A percentile compares a stretch with the other conserved stretches of the same genome.
Conservation (phyloP, 2,797 vertebrate genomes). For the Pseudocheirus occidentalis region DNA sequence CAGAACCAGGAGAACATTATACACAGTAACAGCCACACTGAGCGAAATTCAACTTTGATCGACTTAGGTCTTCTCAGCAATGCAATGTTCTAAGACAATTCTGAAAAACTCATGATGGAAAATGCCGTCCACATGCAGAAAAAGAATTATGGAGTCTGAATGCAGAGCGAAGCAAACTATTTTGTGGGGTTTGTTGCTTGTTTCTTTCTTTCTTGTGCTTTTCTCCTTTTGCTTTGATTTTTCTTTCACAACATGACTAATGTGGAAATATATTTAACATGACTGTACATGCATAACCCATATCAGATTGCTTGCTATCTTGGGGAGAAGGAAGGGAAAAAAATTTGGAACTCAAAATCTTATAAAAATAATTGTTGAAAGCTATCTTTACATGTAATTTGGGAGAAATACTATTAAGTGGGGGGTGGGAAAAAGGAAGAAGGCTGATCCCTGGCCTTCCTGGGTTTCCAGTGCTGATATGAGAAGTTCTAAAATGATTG, state of each 20-base stretch:
- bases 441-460: neutral
- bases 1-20: too few species aligned
- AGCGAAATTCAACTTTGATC: too few species aligned
- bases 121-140: neutral
- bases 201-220: neutral
- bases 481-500: neutral
- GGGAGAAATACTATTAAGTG: neutral
- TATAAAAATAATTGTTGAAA: neutral
- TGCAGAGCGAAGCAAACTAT: neutral
- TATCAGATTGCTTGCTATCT: too few species aligned
- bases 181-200: too few species aligned
- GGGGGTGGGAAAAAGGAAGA: neutral
- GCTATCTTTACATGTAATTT: neutral
- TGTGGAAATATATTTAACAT: neutral
- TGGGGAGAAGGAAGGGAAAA: neutral
- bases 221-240: neutral
- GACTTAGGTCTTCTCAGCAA: neutral
- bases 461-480: neutral
- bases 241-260: neutral
- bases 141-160: neutral
- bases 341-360: neutral
- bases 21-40: too few species aligned
- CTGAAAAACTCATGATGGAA: neutral
- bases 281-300: neutral
- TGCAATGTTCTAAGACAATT: neutral